Percentiles rank a stretch among this genome's conserved stretches.
Conservation (phyloP, 2,113 vertebrate genomes). For the Nycticryphes semicollaris region DNA sequence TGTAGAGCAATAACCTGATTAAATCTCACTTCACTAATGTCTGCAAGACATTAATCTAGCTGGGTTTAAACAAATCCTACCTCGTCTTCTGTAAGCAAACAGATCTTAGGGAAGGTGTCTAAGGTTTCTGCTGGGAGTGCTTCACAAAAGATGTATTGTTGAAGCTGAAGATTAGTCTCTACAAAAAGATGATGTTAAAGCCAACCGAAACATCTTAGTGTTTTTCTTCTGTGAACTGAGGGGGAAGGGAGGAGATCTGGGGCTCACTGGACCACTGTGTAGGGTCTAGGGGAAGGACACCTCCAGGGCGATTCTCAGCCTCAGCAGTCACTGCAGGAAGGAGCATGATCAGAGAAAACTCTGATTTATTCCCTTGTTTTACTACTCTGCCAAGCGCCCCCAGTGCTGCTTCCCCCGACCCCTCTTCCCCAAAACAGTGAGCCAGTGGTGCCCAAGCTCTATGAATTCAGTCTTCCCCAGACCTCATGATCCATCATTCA, state of each 20-base stretch:
- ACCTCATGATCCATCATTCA: neutral
- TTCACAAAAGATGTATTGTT: constrained; percentile 71
- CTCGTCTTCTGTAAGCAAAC: constrained; percentile 68
- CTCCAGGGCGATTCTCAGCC: neutral
- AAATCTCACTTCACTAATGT: constrained; percentile 67
- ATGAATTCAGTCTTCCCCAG: neutral
- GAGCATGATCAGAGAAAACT: neutral
- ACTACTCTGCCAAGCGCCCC: neutral
- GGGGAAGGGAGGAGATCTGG: constrained; percentile 24
- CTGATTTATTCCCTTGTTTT: neutral
- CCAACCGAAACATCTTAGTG: constrained; percentile 58
- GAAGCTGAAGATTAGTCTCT: constrained; percentile 49
- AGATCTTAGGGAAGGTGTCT: constrained; percentile 67
- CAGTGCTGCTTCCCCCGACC: neutral
- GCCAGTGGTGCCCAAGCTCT: neutral
- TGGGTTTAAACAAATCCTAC: constrained; percentile 67
- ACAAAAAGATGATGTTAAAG: constrained; percentile 62
- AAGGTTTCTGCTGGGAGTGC: constrained; percentile 61
- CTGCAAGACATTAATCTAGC: constrained; percentile 67
- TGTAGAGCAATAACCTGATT: constrained; percentile 64
- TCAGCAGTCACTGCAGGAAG: neutral
- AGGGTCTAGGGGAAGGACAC: neutral
- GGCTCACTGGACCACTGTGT: constrained; percentile 37
- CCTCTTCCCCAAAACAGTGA: neutral
- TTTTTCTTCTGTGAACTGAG: constrained; percentile 61